phyloP scores from a whole-genome alignment of 1,140 invertebrate species.

The Harlomillsia oculata region DNA sequence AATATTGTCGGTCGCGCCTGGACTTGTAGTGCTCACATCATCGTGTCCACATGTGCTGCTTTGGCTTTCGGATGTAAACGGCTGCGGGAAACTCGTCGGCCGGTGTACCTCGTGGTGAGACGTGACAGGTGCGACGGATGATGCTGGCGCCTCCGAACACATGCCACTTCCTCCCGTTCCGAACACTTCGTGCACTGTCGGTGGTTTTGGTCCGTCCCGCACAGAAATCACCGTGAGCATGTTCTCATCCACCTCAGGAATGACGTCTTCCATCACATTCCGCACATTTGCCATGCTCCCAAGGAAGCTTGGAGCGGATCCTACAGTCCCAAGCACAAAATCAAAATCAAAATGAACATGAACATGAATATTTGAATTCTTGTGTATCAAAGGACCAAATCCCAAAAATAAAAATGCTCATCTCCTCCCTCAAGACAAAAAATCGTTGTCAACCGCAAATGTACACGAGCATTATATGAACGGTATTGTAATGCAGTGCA shows the following conservation, averaged over 20 bases:
- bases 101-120: background rate
- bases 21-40: background rate
- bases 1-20: background rate
- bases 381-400: too few relatives aligned
- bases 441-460: too few relatives aligned
- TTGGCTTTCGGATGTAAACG: background rate
- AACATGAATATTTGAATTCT: too few relatives aligned
- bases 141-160: background rate
- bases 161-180: background rate
- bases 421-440: too few relatives aligned
- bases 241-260: constrained; percentile 35
- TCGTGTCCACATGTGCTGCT: background rate
- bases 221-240: constrained; percentile 34
- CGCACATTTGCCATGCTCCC: constrained; percentile 19
- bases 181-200: constrained; percentile 32
- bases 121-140: background rate
- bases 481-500: too few relatives aligned
- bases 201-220: constrained; percentile 41
- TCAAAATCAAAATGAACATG: too few relatives aligned
- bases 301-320: constrained; percentile 6
- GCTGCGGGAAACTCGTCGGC: background rate
- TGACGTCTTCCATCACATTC: constrained; percentile 29
- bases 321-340: constrained; percentile 3
- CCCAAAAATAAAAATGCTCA: too few relatives aligned
- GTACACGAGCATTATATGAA: too few relatives aligned